Evolutionary conservation across 2,797 vertebrate genomes (phyloP), one percentile per base, ranked within the genome.

Genomic region (Poeciliopsis turneri): DNA sequence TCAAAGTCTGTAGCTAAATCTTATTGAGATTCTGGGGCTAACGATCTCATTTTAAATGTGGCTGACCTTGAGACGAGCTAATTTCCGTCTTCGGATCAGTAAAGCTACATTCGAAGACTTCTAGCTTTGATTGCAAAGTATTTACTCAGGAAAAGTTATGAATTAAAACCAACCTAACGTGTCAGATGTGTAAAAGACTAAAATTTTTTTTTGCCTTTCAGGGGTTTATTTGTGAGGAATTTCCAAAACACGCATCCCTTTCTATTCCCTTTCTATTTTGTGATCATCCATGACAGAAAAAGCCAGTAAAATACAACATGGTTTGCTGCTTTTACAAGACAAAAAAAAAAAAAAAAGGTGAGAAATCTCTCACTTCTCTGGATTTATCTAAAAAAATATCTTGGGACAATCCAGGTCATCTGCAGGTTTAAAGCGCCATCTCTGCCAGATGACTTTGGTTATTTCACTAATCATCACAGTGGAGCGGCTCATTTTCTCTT

Each of bases 381-480:
- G 28, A 12, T 13, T 41, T 59, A 80, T 84, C n/a, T 20, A n/a
- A 64, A 1, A 45, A n/a, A 25, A 18, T n/a, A 1, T n/a, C 25
- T 59, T 15, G n/a, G 57, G 57, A 59, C 11, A 59, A 28, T 59
- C 57, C 57, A 30, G 15, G 25, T n/a, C 51, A 18, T 49, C 15
- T n/a, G 47, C 30, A 41, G 70, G 68, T 78, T 83, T 5, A 82
- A 68, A 76, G 30, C 36, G 23, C 30, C 45, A 6, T 68, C 2
- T 70, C 18, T 45, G 28, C 43, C 66, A 23, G 77, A 41, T 84
- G 61, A 76, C 55, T 85, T 85, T n/a, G n/a, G 25, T n/a, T n/a
- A 55, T n/a, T n/a, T 55, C 53, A 55, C 82, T 87, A 87, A 92
- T 55, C 53, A n/a, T 82, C 84, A 88, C 80, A 83, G 84, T 79